Conservation (phyloP, 2,113 vertebrate genomes). For the Saguinus midas region DNA sequence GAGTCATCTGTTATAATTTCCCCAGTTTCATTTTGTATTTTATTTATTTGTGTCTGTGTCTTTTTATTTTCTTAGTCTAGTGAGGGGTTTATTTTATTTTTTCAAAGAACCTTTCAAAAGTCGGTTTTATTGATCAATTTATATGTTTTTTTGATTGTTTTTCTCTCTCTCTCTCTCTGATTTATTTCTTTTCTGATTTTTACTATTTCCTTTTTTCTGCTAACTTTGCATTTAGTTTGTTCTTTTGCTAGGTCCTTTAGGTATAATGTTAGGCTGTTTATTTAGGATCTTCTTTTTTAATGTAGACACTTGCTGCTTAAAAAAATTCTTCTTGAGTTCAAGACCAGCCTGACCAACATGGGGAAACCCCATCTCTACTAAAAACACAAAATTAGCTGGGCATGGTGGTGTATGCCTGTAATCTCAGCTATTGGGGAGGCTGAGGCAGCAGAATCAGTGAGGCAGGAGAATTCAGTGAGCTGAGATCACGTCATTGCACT, state of each 20-base stretch:
- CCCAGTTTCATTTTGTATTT: not conserved
- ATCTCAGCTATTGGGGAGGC: too few species aligned
- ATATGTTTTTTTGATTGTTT: not conserved
- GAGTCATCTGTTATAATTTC: not conserved
- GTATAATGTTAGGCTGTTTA: not conserved
- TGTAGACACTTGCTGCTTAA: too few species aligned
- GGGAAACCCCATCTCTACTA: too few species aligned
- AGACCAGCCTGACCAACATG: too few species aligned
- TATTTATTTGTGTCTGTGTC: not conserved
- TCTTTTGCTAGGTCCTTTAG: not conserved
- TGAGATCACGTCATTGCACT: too few species aligned
- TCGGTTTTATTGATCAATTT: not conserved
- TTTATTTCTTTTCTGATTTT: not conserved
- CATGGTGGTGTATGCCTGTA: too few species aligned
- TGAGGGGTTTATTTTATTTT: not conserved
- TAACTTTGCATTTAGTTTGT: not conserved
- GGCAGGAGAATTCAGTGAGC: too few species aligned
- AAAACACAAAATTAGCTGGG: too few species aligned
- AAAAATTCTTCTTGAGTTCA: too few species aligned
- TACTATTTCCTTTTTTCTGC: not conserved
- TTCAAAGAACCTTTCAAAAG: not conserved
- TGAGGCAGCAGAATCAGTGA: too few species aligned
- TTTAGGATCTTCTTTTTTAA: not conserved
- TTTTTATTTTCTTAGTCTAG: not conserved
- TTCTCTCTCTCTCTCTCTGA: not conserved